Evolutionary conservation across 2,888 invertebrate genomes (phyloP), one percentile per base, ranked within the genome.

Genomic region (Neoaliturus tenellus): DNA sequence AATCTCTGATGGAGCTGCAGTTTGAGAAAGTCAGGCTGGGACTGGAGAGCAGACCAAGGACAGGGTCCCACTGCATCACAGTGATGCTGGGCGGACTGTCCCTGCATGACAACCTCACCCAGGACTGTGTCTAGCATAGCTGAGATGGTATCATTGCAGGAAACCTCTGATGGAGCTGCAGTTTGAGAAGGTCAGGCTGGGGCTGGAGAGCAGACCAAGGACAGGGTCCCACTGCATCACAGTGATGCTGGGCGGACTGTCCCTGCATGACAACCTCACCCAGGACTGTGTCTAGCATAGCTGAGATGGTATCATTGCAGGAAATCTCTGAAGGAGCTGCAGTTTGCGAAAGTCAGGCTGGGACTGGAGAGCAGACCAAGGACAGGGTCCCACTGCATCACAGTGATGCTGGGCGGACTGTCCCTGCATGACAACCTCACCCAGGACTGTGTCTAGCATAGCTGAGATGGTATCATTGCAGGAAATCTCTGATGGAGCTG

Each of bases 161-260:
- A 90, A 89, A 86, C 89, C 92, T 20, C 92, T 93, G 89, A 92
- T 97, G 90, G 96, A 97, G 91, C 91, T 98, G 88, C 95, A 97
- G 89, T 97, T 97, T 91, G 94, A 94, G 88, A 93, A 94, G 89
- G 93, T 98, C 85, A 92, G 94, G 87, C 92, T 96, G 87, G 94
- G 94, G 88, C 92, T 98, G 88, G 96, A 97, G 90, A 95, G 96
- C 28, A 94, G 98, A 86, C 98, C 98, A n/a, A 92, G 98, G 85
- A 95, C 95, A 44, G 94, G 94, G n/a, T 96, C 98, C 25, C 95
- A 96, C 91, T 93, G 95, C 88, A 93, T 98, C 89, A 94, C 94
- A 86, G 92, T 98, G 88, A 94, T 95, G 84, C 92, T 98, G 44
- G 98, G 97, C 78, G 94, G 96, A 51, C 92, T 98, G 78, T 94